phyloP scores from a whole-genome alignment of 2,797 vertebrate species.

The Rhinella marina region DNA sequence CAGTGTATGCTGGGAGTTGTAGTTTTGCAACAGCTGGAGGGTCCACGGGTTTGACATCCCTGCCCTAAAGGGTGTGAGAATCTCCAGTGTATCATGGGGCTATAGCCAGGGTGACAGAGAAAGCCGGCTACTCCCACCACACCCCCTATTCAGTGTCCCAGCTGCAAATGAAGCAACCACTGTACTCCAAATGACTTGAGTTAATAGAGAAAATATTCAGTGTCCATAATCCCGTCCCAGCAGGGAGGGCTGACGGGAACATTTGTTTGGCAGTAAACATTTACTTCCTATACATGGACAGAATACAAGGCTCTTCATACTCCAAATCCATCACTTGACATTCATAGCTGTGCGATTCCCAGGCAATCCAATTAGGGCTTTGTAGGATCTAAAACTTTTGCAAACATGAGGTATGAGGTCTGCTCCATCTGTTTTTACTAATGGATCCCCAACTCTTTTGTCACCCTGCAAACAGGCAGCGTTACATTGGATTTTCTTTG shows the following conservation, averaged over 20 bases:
- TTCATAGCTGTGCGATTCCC: neutral
- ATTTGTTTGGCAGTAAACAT: conserved; percentile 37
- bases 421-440: neutral
- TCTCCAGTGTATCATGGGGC: conserved; percentile 11
- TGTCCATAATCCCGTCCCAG: conserved; percentile 13
- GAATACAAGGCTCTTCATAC: neutral
- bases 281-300: neutral
- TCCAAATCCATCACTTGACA: neutral
- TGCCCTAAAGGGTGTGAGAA: conserved; percentile 22
- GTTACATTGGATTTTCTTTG: conserved; percentile 10
- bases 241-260: conserved; percentile 4
- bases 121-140: conserved; percentile 24
- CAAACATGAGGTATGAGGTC: neutral
- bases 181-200: conserved; percentile 1
- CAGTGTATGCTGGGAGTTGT: too few species aligned
- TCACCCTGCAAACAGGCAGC: conserved; percentile 3
- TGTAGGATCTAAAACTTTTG: conserved; percentile 1
- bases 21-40: too few species aligned
- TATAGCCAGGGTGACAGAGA: conserved; percentile 2
- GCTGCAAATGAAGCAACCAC: conserved; percentile 25
- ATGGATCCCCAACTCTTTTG: neutral
- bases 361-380: conserved; percentile 28
- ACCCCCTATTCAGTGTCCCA: conserved; percentile 19
- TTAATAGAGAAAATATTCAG: conserved; percentile 48
- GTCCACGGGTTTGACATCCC: too few species aligned